Base-by-base conservation (phyloP, 2,888 invertebrate genomes). In the Boloria selene region DNA sequence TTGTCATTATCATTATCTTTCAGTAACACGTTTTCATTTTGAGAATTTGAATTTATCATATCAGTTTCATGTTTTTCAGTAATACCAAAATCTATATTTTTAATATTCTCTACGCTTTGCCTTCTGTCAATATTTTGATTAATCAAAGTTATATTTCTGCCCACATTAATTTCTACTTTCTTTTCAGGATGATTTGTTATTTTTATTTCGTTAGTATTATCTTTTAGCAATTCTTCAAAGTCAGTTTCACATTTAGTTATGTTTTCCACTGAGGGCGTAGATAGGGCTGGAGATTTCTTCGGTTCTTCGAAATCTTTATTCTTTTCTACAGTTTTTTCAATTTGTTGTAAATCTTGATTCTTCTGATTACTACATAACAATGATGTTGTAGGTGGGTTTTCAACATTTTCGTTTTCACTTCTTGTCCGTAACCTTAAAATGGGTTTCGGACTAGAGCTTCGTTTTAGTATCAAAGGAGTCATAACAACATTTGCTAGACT, bases 201-300 rank as follows among this genome's bases (percentile, higher is more conserved):
- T 82, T 92, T 93, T 59, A 91, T 92, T 82, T 92, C 90, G 77
- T 90, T 92, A 22, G 92, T 90, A 61, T 86, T 92, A 74, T 92
- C 92, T 80, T 90, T 93, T 38, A 93, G 76, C 53, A 93, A 76
- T 74, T 93, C 93, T 77, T 93, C 93, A 76, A 92, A 93, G 77
- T 93, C 93, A 49, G 92, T 92, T 74, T 87, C 91, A 78, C 88
- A 86, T 81, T 91, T 91, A 13, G 79, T 52, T 68, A 76, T 72
- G 68, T 74, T 77, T 61, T 85, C 86, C 38, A 61, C 52, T 22
- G 71, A 45, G 14, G 70, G 67, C 0, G 50, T 26, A 10, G 61
- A 56, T 14, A 55, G 18, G n/a, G 38, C 17, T 13, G 66, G 52
- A 61, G 70, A 50, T 5, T 49, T 59, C 38, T 17, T 59, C 14